Conservation (phyloP, 1,140 invertebrate genomes). For the Goniozus legneri region DNA sequence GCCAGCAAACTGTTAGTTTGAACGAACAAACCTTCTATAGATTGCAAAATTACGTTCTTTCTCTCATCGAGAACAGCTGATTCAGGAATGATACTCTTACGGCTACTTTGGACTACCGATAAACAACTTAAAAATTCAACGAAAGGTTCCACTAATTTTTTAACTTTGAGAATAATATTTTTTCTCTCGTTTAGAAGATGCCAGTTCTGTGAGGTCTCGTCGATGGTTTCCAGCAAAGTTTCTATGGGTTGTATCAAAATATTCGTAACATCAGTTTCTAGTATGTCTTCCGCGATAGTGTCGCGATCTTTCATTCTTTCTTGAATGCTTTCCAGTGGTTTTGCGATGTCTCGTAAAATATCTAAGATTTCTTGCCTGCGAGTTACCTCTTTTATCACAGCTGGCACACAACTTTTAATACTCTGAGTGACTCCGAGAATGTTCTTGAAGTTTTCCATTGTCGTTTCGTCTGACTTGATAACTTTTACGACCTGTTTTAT, state of each 20-base stretch:
- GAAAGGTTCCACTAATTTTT: conserved; percentile 29
- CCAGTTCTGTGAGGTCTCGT: conserved; percentile 6
- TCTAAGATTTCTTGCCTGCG: conserved; percentile 26
- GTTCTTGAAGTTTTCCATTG: conserved; percentile 15
- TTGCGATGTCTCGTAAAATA: conserved; percentile 26
- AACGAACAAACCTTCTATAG: conserved; percentile 27
- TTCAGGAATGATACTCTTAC: conserved; percentile 26
- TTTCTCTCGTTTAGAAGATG: conserved; percentile 14
- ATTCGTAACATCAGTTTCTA: conserved; percentile 34
- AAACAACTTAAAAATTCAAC: conserved; percentile 36
- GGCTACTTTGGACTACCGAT: conserved; percentile 33
- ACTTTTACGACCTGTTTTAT: conserved; percentile 17
- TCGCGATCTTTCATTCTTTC: conserved; percentile 30
- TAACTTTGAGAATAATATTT: conserved; percentile 19
- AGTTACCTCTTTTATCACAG: conserved; percentile 26
- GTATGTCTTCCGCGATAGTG: conserved; percentile 18
- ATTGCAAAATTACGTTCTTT: conserved; percentile 32
- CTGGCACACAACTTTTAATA: conserved; percentile 28
- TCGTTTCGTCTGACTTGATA: conserved; percentile 8
- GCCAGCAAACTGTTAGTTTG: conserved; percentile 12
- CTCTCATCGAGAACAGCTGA: conserved; percentile 27
- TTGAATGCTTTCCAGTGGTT: conserved; percentile 29
- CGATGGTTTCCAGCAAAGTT: conserved; percentile 14
- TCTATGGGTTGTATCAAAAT: conserved; percentile 26
- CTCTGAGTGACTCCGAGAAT: conserved; percentile 21